These are phyloP conservation scores for Anoplius nigerrimus DNA, from an alignment of 2,888 invertebrate genomes.

Conservation along the genomic window DNA sequence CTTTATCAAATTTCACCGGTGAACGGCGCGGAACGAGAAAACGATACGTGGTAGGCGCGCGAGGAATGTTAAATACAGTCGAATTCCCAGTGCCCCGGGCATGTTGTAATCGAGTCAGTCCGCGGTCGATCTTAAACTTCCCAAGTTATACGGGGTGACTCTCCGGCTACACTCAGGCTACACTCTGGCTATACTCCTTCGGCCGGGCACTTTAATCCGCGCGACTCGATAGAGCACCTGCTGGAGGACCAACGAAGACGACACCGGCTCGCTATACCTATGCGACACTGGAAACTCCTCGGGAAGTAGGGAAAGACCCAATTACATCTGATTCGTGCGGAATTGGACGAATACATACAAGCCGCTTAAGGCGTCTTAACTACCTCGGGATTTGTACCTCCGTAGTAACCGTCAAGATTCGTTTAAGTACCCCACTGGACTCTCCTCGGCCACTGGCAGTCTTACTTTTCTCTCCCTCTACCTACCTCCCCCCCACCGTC, in stretches of 20 bases:
- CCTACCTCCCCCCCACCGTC: not conserved
- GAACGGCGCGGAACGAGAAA: too few relatives aligned
- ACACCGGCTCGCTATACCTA: too few relatives aligned
- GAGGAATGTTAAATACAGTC: not conserved
- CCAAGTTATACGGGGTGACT: slow-evolving; percentile 3
- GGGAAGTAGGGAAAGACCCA: slow-evolving; percentile 50
- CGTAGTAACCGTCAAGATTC: slow-evolving; percentile 40
- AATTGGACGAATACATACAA: slow-evolving; percentile 56
- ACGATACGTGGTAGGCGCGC: not conserved
- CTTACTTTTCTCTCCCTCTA: not conserved
- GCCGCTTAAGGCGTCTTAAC: slow-evolving; percentile 58
- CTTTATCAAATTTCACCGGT: not conserved
- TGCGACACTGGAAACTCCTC: slow-evolving; percentile 13
- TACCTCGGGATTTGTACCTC: slow-evolving; percentile 53
- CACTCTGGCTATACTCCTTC: slow-evolving; percentile 11
- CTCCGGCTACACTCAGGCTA: not conserved
- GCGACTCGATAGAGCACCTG: slow-evolving; percentile 42
- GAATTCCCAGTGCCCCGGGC: not conserved
- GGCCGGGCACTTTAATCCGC: slow-evolving; percentile 43
- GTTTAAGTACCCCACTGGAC: slow-evolving; percentile 41
- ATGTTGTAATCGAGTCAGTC: not conserved
- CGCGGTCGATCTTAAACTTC: slow-evolving; percentile 5
- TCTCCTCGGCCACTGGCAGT: slow-evolving; percentile 28
- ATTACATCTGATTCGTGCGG: slow-evolving; percentile 57
- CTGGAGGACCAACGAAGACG: slow-evolving; percentile 16